phyloP scores from a whole-genome alignment of 2,113 vertebrate species.

The Engraulis encrasicolus region DNA sequence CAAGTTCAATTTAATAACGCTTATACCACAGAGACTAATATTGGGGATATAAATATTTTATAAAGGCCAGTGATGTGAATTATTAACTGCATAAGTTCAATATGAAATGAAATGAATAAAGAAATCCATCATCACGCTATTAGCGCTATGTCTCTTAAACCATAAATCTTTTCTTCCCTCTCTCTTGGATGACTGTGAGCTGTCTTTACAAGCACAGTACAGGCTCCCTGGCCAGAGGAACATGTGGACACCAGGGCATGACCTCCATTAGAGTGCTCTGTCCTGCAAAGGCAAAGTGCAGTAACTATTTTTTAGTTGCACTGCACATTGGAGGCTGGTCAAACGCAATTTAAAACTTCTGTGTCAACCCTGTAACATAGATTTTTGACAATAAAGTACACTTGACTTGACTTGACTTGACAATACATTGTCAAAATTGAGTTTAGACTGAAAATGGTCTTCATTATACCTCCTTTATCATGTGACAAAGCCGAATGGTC shows the following conservation, averaged over 20 bases:
- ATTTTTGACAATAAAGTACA: too few species aligned
- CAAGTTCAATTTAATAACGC: neutral
- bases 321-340: too few species aligned
- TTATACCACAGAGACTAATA: constrained; percentile 25
- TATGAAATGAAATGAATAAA: constrained; percentile 22
- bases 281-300: too few species aligned
- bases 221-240: neutral
- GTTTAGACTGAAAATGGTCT: too few species aligned
- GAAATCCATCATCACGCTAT: constrained; percentile 2
- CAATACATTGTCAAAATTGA: too few species aligned
- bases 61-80: constrained; percentile 22
- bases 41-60: constrained; percentile 33
- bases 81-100: constrained; percentile 18
- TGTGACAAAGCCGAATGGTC: too few species aligned
- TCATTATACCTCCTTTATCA: too few species aligned
- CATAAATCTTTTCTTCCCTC: neutral
- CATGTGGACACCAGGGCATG: neutral
- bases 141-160: neutral
- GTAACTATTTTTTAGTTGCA: too few species aligned
- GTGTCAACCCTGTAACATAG: too few species aligned
- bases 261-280: neutral
- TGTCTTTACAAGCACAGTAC: constrained; percentile 1
- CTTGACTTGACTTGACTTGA: too few species aligned
- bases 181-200: neutral
- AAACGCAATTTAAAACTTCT: too few species aligned